These are phyloP conservation scores for Apodemus speciosus DNA, from an alignment of 2,113 vertebrate species.

Conservation along the genomic window DNA sequence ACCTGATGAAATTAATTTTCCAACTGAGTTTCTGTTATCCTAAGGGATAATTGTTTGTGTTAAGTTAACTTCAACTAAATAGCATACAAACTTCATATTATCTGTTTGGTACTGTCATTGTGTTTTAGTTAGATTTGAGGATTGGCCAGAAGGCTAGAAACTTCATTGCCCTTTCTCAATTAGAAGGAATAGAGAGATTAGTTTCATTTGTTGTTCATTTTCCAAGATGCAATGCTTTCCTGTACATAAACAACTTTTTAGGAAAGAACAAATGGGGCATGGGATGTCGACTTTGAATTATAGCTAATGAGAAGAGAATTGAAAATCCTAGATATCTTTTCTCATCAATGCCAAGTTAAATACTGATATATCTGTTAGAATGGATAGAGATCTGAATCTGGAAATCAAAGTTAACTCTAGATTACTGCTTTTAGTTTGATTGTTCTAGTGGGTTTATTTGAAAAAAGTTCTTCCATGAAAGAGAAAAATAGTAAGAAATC, in stretches of 20 bases:
- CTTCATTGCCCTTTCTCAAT: not conserved
- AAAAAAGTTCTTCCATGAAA: not conserved
- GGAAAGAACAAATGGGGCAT: not conserved
- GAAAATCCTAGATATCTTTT: not conserved
- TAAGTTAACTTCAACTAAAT: not conserved
- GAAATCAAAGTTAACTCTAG: not conserved
- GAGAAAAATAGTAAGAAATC: not conserved
- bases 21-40: not conserved
- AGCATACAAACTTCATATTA: not conserved
- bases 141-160: not conserved
- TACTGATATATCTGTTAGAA: not conserved
- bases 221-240: not conserved
- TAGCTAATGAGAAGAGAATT: not conserved
- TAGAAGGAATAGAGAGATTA: not conserved
- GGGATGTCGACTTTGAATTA: not conserved
- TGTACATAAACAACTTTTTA: not conserved
- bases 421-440: not conserved
- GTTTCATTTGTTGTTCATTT: not conserved
- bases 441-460: not conserved
- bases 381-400: not conserved
- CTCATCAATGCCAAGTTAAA: not conserved
- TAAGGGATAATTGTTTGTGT: not conserved
- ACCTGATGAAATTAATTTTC: not conserved
- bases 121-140: not conserved
- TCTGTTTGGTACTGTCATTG: not conserved